Conservation (phyloP, 2,888 invertebrate genomes). For the Acrobasis consociella region DNA sequence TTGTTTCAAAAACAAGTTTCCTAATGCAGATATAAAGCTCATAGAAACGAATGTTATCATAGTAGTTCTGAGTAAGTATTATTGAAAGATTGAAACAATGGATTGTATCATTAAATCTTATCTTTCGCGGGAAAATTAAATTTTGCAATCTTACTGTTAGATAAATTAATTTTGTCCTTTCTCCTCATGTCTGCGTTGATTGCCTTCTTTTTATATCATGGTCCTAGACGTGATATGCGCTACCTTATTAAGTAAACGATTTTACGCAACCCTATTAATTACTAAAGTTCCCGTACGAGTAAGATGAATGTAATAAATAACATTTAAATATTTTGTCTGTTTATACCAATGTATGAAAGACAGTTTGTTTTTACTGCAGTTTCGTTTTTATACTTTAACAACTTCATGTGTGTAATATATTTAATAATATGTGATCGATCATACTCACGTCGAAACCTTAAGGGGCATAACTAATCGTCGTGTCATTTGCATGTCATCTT, state of each 20-base stretch:
- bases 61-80: neutral
- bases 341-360: neutral
- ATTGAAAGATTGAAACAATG: constrained; percentile 1
- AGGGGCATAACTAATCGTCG: neutral
- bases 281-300: too few relatives aligned
- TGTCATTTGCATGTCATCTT: neutral
- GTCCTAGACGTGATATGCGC: neutral
- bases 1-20: constrained; percentile 1
- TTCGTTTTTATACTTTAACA: neutral
- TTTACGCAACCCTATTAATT: too few relatives aligned
- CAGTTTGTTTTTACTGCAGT: neutral
- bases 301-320: too few relatives aligned
- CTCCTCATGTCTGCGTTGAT: neutral
- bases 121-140: neutral
- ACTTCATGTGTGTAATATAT: too few relatives aligned
- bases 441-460: neutral
- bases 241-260: too few relatives aligned
- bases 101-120: neutral
- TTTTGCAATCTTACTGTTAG: neutral
- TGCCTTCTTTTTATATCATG: neutral
- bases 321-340: too few relatives aligned
- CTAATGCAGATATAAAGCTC: neutral
- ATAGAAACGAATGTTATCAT: neutral
- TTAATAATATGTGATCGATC: neutral
- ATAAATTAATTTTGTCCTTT: neutral